Evolutionary conservation across 2,888 invertebrate species (phyloP).

Genomic region (Andrena chrysosceles): DNA sequence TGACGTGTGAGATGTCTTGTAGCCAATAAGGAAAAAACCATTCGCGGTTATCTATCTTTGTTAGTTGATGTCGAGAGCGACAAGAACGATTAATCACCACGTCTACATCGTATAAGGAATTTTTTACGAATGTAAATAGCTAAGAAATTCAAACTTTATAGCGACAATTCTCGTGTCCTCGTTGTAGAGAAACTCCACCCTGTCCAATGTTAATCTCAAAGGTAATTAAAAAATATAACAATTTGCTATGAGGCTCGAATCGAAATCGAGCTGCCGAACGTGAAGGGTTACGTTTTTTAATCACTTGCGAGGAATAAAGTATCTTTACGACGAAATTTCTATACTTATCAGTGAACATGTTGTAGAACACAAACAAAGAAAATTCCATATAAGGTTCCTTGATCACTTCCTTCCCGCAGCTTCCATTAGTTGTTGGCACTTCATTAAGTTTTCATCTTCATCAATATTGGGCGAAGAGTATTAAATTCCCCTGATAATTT

Average conservation of each 20-base stretch:
- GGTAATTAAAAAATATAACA: neutral
- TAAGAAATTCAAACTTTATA: slow-evolving; percentile 29
- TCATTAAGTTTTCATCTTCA: neutral
- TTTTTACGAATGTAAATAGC: slow-evolving; percentile 58
- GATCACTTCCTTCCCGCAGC: neutral
- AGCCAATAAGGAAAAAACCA: neutral
- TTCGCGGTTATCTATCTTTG: neutral
- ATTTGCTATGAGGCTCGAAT: neutral
- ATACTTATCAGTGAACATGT: slow-evolving; percentile 2
- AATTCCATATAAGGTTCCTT: neutral
- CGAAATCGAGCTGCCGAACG: neutral
- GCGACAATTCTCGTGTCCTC: slow-evolving; percentile 16
- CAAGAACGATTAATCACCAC: neutral
- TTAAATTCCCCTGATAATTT: neutral
- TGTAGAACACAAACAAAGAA: slow-evolving; percentile 13
- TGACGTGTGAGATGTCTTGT: slow-evolving; percentile 1
- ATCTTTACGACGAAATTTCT: slow-evolving; percentile 2
- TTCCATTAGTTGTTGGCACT: neutral
- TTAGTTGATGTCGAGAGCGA: slow-evolving; percentile 9
- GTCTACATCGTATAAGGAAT: slow-evolving; percentile 32
- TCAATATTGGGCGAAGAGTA: too few relatives aligned
- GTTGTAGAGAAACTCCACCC: slow-evolving; percentile 24
- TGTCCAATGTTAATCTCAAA: neutral
- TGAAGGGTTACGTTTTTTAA: slow-evolving; percentile 7
- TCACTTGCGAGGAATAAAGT: slow-evolving; percentile 5